Conservation (phyloP, 1,140 invertebrate species). For the Augochlora pura region DNA sequence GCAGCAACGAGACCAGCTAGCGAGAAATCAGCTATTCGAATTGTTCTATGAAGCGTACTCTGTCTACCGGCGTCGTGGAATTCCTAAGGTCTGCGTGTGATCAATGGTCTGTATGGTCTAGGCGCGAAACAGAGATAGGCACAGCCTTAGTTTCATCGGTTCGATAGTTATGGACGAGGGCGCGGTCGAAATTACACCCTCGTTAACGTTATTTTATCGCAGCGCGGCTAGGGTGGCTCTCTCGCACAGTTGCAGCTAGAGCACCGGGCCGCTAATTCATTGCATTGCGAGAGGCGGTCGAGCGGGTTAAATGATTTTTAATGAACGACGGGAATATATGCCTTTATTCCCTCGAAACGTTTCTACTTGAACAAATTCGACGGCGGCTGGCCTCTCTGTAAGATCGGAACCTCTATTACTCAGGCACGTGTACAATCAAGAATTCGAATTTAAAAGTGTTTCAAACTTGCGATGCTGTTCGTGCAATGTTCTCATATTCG, state of each 20-base stretch:
- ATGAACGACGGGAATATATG: not conserved
- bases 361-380: slow-evolving; percentile 1
- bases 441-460: not conserved
- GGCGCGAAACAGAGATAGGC: not conserved
- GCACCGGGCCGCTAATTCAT: too few relatives aligned
- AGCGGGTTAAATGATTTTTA: not conserved
- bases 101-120: slow-evolving; percentile 1
- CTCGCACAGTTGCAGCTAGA: not conserved
- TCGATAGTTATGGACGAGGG: slow-evolving; percentile 1
- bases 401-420: not conserved
- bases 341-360: not conserved
- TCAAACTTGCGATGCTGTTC: slow-evolving; percentile 13
- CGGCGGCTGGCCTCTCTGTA: not conserved
- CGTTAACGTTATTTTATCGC: not conserved
- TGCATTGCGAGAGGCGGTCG: not conserved
- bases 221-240: not conserved
- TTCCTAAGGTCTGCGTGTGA: not conserved
- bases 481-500: not conserved
- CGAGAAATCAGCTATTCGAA: not conserved
- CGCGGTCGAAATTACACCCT: not conserved
- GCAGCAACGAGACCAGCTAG: slow-evolving; percentile 16
- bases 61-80: not conserved
- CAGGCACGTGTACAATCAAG: slow-evolving; percentile 31
- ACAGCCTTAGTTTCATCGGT: not conserved
- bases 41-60: not conserved